Percentiles rank a stretch among this genome's conserved stretches.
Conservation (phyloP, 2,113 vertebrate genomes). For the Lophotis ruficrista region DNA sequence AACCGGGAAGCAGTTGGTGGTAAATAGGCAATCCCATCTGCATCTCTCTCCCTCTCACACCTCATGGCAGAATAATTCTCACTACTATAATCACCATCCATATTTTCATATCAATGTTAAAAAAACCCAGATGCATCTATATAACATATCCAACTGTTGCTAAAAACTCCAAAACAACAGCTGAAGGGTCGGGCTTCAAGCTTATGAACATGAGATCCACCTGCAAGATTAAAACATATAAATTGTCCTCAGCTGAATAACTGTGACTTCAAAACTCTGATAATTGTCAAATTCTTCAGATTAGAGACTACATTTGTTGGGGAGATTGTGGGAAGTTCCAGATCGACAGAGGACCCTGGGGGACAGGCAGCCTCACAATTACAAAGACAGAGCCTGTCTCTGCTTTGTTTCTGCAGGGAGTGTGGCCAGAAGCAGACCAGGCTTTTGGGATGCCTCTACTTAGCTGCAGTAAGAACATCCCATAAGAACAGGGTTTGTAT, state of each 20-base stretch:
- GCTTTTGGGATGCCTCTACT: background rate
- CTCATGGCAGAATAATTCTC: background rate
- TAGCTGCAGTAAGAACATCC: background rate
- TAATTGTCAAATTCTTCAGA: background rate
- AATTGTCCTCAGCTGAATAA: background rate
- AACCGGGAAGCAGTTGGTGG: background rate
- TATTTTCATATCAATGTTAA: background rate
- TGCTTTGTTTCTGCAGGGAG: background rate
- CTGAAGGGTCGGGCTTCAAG: background rate
- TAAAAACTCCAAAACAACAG: background rate
- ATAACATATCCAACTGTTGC: background rate
- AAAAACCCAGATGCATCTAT: background rate
- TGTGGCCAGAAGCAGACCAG: background rate
- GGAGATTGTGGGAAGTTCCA: background rate
- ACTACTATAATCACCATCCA: background rate
- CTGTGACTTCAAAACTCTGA: background rate
- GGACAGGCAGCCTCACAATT: background rate
- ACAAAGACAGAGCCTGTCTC: background rate
- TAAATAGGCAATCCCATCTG: background rate
- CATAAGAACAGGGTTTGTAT: background rate
- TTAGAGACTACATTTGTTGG: background rate
- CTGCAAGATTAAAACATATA: background rate
- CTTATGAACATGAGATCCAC: background rate
- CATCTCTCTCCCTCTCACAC: background rate
- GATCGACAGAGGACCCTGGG: background rate